Base-by-base conservation (phyloP, 2,888 invertebrate species). In the Sthenelais limicola region DNA sequence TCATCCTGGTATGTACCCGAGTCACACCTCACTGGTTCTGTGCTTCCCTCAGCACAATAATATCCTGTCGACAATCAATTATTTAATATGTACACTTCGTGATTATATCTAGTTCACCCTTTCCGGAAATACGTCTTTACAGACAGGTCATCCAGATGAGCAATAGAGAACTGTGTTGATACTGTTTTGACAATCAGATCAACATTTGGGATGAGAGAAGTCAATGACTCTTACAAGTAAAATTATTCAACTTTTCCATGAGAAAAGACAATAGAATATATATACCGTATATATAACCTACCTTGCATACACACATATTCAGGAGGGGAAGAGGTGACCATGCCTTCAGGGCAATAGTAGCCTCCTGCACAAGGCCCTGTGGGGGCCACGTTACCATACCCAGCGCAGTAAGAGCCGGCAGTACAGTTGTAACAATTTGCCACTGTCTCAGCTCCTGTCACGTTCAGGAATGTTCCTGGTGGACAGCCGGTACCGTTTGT, bases 1-100 rank as follows among this genome's bases (percentile, higher is more conserved):
- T 84, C 80, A 77, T 86, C 85, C 72, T 85, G 85, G 74, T 86
- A 86, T 1, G 74, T 78, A 0, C 86, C 86, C 3, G 83, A 79
- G n/a, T 38, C 72, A 79, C 86, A 86, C 5, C 85, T 76, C n/a
- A 84, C 74, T 5, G 81, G 78, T 49, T 79, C 78, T 47, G 81
- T 80, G 69, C 82, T 83, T 38, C 85, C 85, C 7, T 69, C 51
- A 21, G 83, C 79, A 76, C 86, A 86, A 70, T 80, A 79, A 74
- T 86, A 81, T 73, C 86, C 86, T 85, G 73, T 9, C n/a, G 21
- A 52, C 21, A 12, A 43, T 12, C 47, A 43, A n/a, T n/a, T n/a
- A n/a, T n/a, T n/a, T n/a, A n/a, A n/a, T n/a, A n/a, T n/a, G n/a
- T n/a, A n/a, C n/a, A n/a, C n/a, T n/a, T n/a, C n/a, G n/a, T n/a